Evolutionary conservation across 2,113 vertebrate species (phyloP), one percentile per base, ranked within the genome.

Genomic region (Pterophyllum scalare): DNA sequence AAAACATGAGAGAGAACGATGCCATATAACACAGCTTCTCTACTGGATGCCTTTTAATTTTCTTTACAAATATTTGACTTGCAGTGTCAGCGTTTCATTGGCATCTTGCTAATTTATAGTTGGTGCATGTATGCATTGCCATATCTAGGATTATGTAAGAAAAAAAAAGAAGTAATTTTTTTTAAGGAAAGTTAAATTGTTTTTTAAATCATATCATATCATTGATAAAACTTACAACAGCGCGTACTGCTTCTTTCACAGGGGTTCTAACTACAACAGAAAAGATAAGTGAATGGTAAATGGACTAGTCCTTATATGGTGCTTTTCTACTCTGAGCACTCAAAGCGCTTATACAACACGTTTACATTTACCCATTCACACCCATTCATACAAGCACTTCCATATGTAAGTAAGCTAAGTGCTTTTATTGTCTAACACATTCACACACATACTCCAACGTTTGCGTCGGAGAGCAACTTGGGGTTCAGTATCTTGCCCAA

Each of bases 241-340:
- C 0, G 3, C 26, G 38, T 46, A 11, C 38, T 67, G 0, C 22
- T 20, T 9, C 40, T 24, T 28, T 26, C 14, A 46, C 26, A 38
- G 5, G 26, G 22, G 52, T 20, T 54, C 7, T 54, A 54, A 9
- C 52, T 15, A 3, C 6, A 54, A 54, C 7, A 20, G 6, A 19
- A 54, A 54, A 8, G 49, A 54, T 54, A 20, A 54, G 49, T 52
- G 15, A n/a, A n/a, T n/a, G n/a, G n/a, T n/a, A n/a, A n/a, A n/a
- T n/a, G n/a, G n/a, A n/a, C n/a, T n/a, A n/a, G n/a, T n/a, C n/a
- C n/a, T n/a, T n/a, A n/a, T n/a, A n/a, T n/a, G n/a, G n/a, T n/a
- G n/a, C n/a, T n/a, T n/a, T n/a, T n/a, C n/a, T n/a, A n/a, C n/a
- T n/a, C n/a, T n/a, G n/a, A n/a, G n/a, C n/a, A n/a, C n/a, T n/a